Evolutionary conservation across 2,797 vertebrate genomes (phyloP), one percentile per base, ranked within the genome.

Genomic region (Lemur catta): DNA sequence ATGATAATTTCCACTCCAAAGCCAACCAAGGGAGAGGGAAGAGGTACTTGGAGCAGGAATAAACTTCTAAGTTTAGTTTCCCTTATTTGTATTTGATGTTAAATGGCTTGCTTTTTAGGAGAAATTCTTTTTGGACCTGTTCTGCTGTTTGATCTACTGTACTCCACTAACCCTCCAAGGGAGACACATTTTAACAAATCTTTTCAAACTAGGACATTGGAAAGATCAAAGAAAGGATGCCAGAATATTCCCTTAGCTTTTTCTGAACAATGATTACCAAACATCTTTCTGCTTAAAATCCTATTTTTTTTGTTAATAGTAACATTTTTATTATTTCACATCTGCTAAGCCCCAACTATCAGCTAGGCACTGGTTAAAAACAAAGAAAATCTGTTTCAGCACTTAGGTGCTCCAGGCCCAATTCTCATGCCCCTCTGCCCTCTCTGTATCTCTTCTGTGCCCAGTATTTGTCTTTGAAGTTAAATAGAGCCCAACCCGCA

Each of bases 361-460:
- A 93, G 91, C 26, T 46, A 91, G 84, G 87, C 55, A n/a, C 59
- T 24, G 69, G 72, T 38, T 81, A 52, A 74, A 89, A 96, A 97
- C 93, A 96, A 96, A 96, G 95, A 72, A 82, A 67, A 74, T 88
- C 86, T 67, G 61, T 97, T 78, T 91, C 38, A 81, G 95, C 35
- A 35, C 33, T 50, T 59, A 78, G 91, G 89, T 65, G 86, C 94
- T 69, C 72, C 74, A 78, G 91, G 86, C 87, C 89, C 67, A 38
- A 17, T 97, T 98, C 97, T 95, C 97, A 98, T 82, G 97, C 95
- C 89, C 96, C 89, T 65, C 93, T 97, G 97, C 95, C 96, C 97
- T 96, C 90, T 85, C 75, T 33, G n/a, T 78, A 86, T 96, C 84
- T 41, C 87, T 81, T 82, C 75, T 85, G 87, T 76, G 86, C 86